phyloP scores from a whole-genome alignment of 2,797 vertebrate species.

The Hoplostethus mediterraneus region DNA sequence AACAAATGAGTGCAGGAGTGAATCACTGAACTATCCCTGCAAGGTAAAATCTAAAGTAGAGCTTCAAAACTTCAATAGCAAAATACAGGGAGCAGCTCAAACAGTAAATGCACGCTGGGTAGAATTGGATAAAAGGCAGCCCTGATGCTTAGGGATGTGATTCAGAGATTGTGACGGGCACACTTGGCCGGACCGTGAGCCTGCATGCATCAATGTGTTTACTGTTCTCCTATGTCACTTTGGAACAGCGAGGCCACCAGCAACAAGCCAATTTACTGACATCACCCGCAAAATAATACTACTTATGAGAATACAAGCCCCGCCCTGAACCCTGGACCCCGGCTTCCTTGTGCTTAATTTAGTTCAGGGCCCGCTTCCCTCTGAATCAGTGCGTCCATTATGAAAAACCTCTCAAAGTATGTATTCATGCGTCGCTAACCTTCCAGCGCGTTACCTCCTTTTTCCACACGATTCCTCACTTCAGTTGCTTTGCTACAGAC shows the following conservation, averaged over 20 bases:
- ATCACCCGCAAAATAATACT: slow-evolving; percentile 76
- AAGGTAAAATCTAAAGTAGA: too few relatives aligned
- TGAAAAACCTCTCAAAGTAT: slow-evolving; percentile 70
- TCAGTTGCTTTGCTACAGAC: slow-evolving; percentile 33
- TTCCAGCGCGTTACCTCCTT: slow-evolving; percentile 76
- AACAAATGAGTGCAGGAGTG: too few relatives aligned
- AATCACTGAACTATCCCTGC: too few relatives aligned
- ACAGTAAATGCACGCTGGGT: too few relatives aligned
- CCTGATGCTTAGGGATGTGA: slow-evolving; percentile 39
- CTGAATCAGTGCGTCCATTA: slow-evolving; percentile 80
- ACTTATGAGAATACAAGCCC: slow-evolving; percentile 72
- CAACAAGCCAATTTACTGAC: slow-evolving; percentile 74
- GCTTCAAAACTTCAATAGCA: too few relatives aligned
- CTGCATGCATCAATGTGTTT: slow-evolving; percentile 67
- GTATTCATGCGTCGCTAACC: slow-evolving; percentile 72
- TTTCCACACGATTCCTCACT: slow-evolving; percentile 77
- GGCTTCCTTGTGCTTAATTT: slow-evolving; percentile 69
- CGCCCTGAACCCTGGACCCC: slow-evolving; percentile 73
- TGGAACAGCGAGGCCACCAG: slow-evolving; percentile 63
- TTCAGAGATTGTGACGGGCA: slow-evolving; percentile 47
- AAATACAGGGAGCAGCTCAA: not conserved
- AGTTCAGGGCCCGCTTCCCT: slow-evolving; percentile 57
- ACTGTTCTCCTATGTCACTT: slow-evolving; percentile 68
- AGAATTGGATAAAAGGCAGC: not conserved
- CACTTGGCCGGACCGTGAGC: slow-evolving; percentile 16